phyloP scores from a whole-genome alignment of 2,888 invertebrate genomes.

The Rotaria socialis region DNA sequence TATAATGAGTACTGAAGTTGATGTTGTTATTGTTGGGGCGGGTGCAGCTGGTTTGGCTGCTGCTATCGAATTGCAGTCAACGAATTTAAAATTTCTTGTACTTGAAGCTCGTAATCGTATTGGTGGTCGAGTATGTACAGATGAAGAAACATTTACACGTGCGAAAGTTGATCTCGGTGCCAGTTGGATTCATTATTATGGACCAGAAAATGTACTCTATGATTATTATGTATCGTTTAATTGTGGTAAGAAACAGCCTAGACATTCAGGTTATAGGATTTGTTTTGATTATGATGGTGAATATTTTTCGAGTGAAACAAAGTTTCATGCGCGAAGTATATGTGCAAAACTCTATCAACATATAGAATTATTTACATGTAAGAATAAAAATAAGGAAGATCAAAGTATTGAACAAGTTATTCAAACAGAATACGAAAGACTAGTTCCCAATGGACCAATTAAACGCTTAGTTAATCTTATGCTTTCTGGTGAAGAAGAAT shows the following conservation, averaged over 20 bases:
- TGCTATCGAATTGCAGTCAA: conserved; percentile 1
- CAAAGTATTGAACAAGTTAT: background rate
- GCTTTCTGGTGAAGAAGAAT: background rate
- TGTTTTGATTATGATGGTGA: conserved; percentile 3
- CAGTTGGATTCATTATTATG: conserved; percentile 8
- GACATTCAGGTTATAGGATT: background rate
- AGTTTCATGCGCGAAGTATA: background rate
- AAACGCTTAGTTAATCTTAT: background rate
- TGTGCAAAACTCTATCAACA: background rate
- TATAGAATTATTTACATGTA: background rate
- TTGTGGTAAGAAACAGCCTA: background rate
- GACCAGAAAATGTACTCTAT: background rate
- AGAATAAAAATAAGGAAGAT: background rate
- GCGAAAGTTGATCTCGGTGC: background rate
- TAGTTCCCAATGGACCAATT: background rate
- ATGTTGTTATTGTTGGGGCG: background rate
- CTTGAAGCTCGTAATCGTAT: conserved; percentile 33
- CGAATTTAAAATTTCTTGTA: background rate
- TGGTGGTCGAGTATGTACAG: conserved; percentile 26
- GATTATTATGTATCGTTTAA: background rate
- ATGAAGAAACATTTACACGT: background rate
- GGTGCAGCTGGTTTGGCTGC: conserved; percentile 26
- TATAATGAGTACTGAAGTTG: background rate
- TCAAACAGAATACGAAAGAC: background rate
- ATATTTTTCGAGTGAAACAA: background rate